Evolutionary conservation across 2,888 invertebrate genomes (phyloP).

Genomic region (Dioctria rufipes): DNA sequence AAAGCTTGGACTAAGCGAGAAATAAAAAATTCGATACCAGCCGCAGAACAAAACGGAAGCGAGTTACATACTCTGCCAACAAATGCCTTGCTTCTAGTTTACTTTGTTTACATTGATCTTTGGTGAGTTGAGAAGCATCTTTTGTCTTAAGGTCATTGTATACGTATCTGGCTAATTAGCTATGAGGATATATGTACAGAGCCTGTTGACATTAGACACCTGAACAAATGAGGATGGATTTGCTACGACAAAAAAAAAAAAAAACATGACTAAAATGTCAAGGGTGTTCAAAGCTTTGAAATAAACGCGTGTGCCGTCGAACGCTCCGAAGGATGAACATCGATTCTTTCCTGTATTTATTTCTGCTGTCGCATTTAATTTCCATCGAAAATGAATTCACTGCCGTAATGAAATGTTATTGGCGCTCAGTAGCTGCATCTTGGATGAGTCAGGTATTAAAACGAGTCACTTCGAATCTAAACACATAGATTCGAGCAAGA

Average conservation of each 20-base stretch:
- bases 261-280: slow-evolving; percentile 30
- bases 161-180: too few relatives aligned
- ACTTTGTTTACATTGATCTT: too few relatives aligned
- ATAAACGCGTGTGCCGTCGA: slow-evolving; percentile 5
- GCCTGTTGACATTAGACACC: slow-evolving; percentile 5
- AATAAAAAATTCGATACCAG: too few relatives aligned
- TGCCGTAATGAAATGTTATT: slow-evolving; percentile 12
- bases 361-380: slow-evolving; percentile 15
- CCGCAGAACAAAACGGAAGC: too few relatives aligned
- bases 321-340: slow-evolving; percentile 26
- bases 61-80: too few relatives aligned
- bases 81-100: too few relatives aligned
- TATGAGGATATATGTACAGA: too few relatives aligned
- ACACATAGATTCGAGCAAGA: not conserved
- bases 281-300: slow-evolving; percentile 11
- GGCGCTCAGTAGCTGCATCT: not conserved
- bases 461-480: slow-evolving; percentile 1
- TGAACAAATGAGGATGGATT: slow-evolving; percentile 20
- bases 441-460: slow-evolving; percentile 3
- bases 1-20: too few relatives aligned
- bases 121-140: too few relatives aligned
- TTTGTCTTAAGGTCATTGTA: too few relatives aligned
- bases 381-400: slow-evolving; percentile 20
- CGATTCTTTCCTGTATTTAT: not conserved
- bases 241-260: slow-evolving; percentile 2